Evolutionary conservation across 1,140 invertebrate species (phyloP), one percentile per base, ranked within the genome.

Genomic region (Armadillidium nasatum): DNA sequence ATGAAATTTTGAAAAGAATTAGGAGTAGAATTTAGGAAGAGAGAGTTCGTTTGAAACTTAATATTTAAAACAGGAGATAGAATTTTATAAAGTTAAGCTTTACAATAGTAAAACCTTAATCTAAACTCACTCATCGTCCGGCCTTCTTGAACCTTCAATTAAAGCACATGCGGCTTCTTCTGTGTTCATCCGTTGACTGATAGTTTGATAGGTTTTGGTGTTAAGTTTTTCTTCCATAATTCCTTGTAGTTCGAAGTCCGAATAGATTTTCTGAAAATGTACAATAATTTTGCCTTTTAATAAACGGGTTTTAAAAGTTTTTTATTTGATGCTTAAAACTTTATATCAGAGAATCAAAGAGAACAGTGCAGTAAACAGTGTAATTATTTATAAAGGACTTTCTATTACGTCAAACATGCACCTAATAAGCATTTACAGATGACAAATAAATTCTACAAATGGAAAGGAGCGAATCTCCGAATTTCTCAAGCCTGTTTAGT

Each of bases 141-240:
- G 88, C 82, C 90, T 66, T 72, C 78, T 88, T 82, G 91, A 90
- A 76, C 91, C 91, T 87, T 94, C 91, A 46, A 92, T 90, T 80
- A 96, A 87, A 79, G 93, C 92, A 88, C 94, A 95, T 68, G 94
- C 95, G 70, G 95, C 95, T 87, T 98, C 95, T 86, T 98, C 96
- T 15, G 97, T 95, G 86, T 97, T 93, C 91, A 99, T 94, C 82
- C 97, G 89, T 82, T 92, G 91, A 74, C 91, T 91, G 82, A 99
- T 92, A 70, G 91, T 92, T 86, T 97, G 94, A 89, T 99, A 99
- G 82, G 91, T 91, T 88, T 97, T 97, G 68, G 93, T 95, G 87
- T 98, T 97, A n/a, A 99, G 86, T 86, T 95, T 95, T 84, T 99
- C 96, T 83, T 99, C 97, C 84, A 96, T 94, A 21, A 99, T 95